Conservation (phyloP, 2,888 invertebrate genomes). For the Cataglyphis cursor region DNA sequence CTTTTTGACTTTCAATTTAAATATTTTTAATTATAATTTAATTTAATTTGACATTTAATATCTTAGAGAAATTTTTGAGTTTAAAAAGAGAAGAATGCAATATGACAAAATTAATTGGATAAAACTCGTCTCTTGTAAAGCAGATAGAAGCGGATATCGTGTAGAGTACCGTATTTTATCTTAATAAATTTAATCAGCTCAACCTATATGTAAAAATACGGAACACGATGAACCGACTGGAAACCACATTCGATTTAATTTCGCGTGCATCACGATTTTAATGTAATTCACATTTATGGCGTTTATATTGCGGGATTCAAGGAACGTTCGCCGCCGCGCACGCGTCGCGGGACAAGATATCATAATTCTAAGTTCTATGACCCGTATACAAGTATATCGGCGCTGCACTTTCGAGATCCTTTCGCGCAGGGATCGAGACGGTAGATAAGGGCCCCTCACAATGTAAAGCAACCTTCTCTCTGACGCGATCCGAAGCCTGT, state of each 20-base stretch:
- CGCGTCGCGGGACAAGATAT: conserved; percentile 49
- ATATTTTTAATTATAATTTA: background rate
- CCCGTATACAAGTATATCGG: conserved; percentile 47
- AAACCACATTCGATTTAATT: conserved; percentile 41
- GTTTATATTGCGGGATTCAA: conserved; percentile 43
- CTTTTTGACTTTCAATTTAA: background rate
- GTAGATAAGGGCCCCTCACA: conserved; percentile 50
- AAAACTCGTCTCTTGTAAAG: background rate
- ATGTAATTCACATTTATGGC: conserved; percentile 45
- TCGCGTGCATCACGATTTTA: conserved; percentile 38
- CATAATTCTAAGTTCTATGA: conserved; percentile 54
- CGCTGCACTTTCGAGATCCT: conserved; percentile 54
- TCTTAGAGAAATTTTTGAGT: background rate
- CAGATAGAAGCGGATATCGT: background rate
- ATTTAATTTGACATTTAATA: background rate
- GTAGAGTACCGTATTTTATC: background rate
- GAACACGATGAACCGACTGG: conserved; percentile 11
- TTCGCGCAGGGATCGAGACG: conserved; percentile 50
- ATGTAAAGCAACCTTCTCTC: conserved; percentile 53
- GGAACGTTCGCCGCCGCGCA: conserved; percentile 22
- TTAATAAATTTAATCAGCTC: conserved; percentile 33
- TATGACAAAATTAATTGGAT: background rate
- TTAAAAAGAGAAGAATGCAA: background rate
- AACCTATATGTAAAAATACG: background rate
- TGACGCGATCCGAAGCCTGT: conserved; percentile 52